Base-by-base conservation (phyloP, 2,888 invertebrate species). In the Tenthredo notha region DNA sequence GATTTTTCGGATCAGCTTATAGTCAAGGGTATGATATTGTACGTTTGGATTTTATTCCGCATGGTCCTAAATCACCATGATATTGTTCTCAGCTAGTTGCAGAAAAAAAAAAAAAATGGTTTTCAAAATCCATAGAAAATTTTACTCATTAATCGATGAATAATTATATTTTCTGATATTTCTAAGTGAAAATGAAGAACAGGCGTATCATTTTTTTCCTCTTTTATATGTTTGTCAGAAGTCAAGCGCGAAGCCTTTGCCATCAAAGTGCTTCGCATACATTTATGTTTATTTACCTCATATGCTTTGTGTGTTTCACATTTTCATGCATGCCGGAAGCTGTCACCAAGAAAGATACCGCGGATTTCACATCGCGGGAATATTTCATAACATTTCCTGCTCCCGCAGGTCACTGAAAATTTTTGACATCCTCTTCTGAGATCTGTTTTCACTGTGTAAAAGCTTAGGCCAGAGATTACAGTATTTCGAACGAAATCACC, bases 261-360 rank as follows among this genome's bases (percentile, higher is more conserved):
- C 43, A 21, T 74, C 74, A 40, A 43, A 74, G 74, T 43, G 21
- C 43, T 43, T 21, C 43, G 74, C 74, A 74, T 74, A 12, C 21
- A 74, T 74, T 12, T 74, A 18, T 43, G 21, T 74, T 74, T 74
- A 74, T 74, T 74, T 47, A 74, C 25, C 40, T 47, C 74, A 12
- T 47, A 21, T 74, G 15, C 74, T 40, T 43, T 74, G 74, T 74
- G 25, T 74, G 74, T 43, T 40, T 74, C 43, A 12, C 43, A 74
- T 74, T 74, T 43, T 43, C 74, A 74, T 74, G 25, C 74, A 74
- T 18, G 40, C 74, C 40, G 74, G 40, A 74, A 74, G 74, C 74
- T 74, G 74, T 74, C 74, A 43, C 74, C 12, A 74, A 74, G 74
- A 47, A 74, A 74, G 74, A 74, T 74, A 74, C 74, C 72, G 40